Evolutionary conservation across 2,797 vertebrate species (phyloP), one percentile per base, ranked within the genome.

Genomic region (Trichosurus vulpecula): DNA sequence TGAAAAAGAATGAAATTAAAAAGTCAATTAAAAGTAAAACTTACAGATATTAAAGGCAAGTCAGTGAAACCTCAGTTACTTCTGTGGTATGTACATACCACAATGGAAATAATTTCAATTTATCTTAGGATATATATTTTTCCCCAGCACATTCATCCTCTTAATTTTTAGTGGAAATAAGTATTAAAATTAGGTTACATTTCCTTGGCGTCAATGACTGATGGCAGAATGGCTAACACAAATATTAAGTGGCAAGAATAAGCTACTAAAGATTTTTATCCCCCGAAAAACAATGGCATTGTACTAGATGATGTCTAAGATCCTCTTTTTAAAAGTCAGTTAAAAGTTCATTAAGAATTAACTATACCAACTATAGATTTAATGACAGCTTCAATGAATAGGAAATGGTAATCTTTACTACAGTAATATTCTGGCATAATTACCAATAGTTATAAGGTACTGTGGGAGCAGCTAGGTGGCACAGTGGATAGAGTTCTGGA

Each of bases 121-220:
- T 25, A 93, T 89, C 96, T 54, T 94, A 66, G 13, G 93, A 93
- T 41, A 31, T 3, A 95, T 54, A 90, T 95, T 96, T 93, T 92
- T 91, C 87, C 92, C 57, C 94, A 96, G 52, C 22, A 58, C 57
- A 92, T 57, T 95, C 93, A 92, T 94, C 91, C 94, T 92, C 81
- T 87, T 94, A 93, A 93, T 90, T 57, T 54, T 53, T 87, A 94
- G 54, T 55, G 81, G 96, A 90, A 92, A 30, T 19, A 93, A 58
- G 35, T 66, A 94, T 51, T 54, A 52, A 52, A 41, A 92, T 93
- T 96, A 93, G 35, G n/a, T 93, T 66, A 35, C 41, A 91, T 74
- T 93, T 97, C 54, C 92, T 92, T n/a, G 91, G 92, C 35, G 41
- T 90, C 25, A 74, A n/a, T 74, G 66, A 74, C 61, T n/a, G 35